Evolutionary conservation across 2,113 vertebrate genomes (phyloP).

Genomic region (Hippocampus mohnikei): DNA sequence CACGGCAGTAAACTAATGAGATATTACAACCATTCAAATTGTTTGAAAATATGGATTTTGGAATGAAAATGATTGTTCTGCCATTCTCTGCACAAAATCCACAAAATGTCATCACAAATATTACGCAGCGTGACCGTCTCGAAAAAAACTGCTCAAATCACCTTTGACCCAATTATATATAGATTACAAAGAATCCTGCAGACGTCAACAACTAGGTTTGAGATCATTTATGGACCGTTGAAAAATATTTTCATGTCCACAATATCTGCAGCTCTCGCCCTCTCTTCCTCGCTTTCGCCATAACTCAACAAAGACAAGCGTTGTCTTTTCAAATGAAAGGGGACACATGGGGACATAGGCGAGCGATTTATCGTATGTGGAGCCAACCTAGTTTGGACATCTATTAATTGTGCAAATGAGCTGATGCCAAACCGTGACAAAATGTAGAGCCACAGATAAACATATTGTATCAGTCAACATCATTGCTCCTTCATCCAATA

Average conservation of each 20-base stretch:
- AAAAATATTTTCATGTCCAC: not conserved
- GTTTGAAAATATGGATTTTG: too few species aligned
- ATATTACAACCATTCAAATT: too few species aligned
- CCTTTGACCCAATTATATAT: too few species aligned
- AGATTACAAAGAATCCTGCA: not conserved
- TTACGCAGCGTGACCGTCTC: too few species aligned
- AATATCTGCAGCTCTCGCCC: not conserved
- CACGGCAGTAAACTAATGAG: not conserved
- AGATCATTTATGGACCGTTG: not conserved
- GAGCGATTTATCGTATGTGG: conserved; percentile 1
- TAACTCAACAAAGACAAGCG: not conserved
- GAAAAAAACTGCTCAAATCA: too few species aligned
- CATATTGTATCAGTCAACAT: conserved; percentile 24
- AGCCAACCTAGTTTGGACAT: conserved; percentile 12
- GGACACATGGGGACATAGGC: not conserved
- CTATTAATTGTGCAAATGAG: conserved; percentile 42
- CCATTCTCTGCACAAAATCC: too few species aligned
- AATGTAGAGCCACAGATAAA: conserved; percentile 47
- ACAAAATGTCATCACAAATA: too few species aligned
- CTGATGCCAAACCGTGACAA: conserved; percentile 23
- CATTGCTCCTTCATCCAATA: not conserved
- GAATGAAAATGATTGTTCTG: too few species aligned
- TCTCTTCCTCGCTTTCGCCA: not conserved
- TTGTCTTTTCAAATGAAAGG: conserved; percentile 2
- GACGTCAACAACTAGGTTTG: not conserved